Evolutionary conservation across 2,797 vertebrate genomes (phyloP).

Genomic region (Hirundo rustica): DNA sequence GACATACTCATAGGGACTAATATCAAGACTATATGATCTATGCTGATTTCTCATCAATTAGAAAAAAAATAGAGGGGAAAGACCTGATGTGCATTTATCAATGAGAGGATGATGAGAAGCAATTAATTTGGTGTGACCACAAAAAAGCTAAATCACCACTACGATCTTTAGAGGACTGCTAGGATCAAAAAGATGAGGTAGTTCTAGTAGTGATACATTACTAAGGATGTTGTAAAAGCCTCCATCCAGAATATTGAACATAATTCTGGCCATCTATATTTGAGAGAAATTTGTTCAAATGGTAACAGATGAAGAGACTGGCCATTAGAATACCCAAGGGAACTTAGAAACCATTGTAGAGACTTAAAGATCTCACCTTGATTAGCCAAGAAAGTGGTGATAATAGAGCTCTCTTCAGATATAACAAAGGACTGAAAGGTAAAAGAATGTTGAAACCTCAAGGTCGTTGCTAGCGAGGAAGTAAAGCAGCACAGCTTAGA

Average conservation of each 20-base stretch:
- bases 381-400: background rate
- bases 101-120: background rate
- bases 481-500: background rate
- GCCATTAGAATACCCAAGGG: background rate
- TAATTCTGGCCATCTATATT: background rate
- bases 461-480: background rate
- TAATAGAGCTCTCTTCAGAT: background rate
- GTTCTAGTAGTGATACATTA: background rate
- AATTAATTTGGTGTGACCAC: background rate
- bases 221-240: background rate
- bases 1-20: background rate
- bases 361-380: background rate
- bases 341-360: background rate
- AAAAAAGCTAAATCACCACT: background rate
- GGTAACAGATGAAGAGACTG: background rate
- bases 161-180: background rate
- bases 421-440: background rate
- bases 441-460: background rate
- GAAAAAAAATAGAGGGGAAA: background rate
- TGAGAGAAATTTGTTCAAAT: background rate
- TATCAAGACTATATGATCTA: background rate
- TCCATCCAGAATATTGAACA: background rate
- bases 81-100: background rate
- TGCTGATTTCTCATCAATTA: background rate
- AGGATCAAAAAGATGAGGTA: background rate